Percentiles rank a stretch among this genome's conserved stretches.
Conservation (phyloP, 2,113 vertebrate species). For the Ochotona princeps region DNA sequence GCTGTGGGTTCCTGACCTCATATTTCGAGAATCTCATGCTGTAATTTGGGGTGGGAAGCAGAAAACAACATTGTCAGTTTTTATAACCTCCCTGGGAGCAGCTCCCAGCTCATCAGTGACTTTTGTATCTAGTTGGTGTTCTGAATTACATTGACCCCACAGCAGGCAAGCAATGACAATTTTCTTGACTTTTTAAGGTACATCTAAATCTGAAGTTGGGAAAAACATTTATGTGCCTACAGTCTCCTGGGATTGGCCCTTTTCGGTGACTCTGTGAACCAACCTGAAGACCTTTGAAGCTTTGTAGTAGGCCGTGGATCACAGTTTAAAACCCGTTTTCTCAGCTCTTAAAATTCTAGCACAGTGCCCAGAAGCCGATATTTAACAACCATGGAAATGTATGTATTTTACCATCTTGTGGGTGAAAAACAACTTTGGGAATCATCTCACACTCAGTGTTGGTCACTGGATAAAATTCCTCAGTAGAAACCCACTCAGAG, state of each 20-base stretch:
- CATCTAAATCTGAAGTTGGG: background rate
- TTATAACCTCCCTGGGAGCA: background rate
- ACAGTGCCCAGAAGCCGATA: conserved; percentile 66
- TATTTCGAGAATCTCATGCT: background rate
- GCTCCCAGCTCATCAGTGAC: background rate
- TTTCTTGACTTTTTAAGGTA: background rate
- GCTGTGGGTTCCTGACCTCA: background rate
- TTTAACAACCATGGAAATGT: conserved; percentile 62
- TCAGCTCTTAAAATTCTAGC: conserved; percentile 65
- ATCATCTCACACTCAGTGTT: conserved; percentile 53
- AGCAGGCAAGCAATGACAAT: background rate
- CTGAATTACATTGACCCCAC: background rate
- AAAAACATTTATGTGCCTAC: background rate
- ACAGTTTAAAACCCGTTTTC: conserved; percentile 56
- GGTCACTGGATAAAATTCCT: conserved; percentile 65
- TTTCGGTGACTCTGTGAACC: conserved; percentile 34
- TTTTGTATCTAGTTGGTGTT: background rate
- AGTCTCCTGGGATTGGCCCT: conserved; percentile 38
- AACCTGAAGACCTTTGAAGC: conserved; percentile 16
- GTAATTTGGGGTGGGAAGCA: background rate
- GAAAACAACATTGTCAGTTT: background rate
- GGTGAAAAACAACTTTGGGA: conserved; percentile 64
- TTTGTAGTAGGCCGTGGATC: background rate
- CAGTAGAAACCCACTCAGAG: conserved; percentile 35
- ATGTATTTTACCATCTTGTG: conserved; percentile 65